Evolutionary conservation across 2,888 invertebrate genomes (phyloP).

Genomic region (Chrysina gloriosa): DNA sequence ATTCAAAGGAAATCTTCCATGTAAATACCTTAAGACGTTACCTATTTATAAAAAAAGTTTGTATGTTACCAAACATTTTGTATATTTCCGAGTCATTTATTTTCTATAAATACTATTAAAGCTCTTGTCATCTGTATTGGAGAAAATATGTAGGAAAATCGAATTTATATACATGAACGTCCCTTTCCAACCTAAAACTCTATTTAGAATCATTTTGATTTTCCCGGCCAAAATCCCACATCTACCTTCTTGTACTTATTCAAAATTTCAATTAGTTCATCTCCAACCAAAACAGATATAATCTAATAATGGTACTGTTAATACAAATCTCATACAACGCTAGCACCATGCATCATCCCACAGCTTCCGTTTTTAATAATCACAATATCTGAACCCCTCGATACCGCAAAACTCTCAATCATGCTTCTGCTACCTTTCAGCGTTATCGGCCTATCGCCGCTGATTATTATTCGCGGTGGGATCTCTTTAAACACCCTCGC

Average conservation of each 20-base stretch:
- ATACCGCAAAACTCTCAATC: constrained; percentile 61
- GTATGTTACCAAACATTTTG: background rate
- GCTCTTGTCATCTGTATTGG: background rate
- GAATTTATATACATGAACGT: background rate
- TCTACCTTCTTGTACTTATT: background rate
- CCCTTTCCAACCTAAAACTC: too few relatives aligned
- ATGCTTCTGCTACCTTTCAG: constrained; percentile 59
- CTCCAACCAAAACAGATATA: background rate
- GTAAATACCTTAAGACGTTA: too few relatives aligned
- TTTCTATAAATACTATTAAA: background rate
- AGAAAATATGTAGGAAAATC: background rate
- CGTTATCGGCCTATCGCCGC: constrained; percentile 47
- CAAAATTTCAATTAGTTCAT: background rate
- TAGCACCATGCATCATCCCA: constrained; percentile 59
- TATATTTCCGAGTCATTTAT: background rate
- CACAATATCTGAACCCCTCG: constrained; percentile 59
- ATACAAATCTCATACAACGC: constrained; percentile 54
- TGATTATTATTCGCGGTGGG: constrained; percentile 53
- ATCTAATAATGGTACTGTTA: too few relatives aligned
- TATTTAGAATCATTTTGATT: too few relatives aligned
- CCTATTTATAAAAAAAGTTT: background rate
- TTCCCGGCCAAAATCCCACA: background rate
- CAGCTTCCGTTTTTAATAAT: constrained; percentile 55
- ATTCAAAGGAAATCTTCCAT: too few relatives aligned
- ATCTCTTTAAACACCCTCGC: constrained; percentile 52